Percentiles rank a stretch among this genome's conserved stretches.
Conservation (phyloP, 2,113 vertebrate species). For the Oncorhynchus kisutch region DNA sequence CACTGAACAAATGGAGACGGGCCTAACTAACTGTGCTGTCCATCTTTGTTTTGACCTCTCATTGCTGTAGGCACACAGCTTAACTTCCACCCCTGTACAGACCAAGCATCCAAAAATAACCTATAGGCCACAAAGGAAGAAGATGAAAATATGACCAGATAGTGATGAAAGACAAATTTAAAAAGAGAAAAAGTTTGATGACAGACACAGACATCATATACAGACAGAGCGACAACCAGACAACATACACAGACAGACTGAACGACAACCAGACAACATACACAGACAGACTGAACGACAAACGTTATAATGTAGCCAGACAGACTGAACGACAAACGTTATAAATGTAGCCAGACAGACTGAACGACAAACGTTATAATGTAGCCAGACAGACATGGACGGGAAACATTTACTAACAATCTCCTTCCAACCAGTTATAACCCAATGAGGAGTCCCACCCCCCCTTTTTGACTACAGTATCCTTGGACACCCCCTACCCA, state of each 20-base stretch:
- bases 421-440: not conserved
- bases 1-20: not conserved
- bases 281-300: no score
- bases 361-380: constrained; percentile 1
- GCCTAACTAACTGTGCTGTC: not conserved
- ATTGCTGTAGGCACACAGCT: not conserved
- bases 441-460: not conserved
- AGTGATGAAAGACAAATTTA: not conserved
- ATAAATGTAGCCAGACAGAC: not conserved
- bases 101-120: no score
- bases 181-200: not conserved
- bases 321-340: no score
- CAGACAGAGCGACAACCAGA: no score
- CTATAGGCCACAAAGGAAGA: not conserved
- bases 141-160: not conserved
- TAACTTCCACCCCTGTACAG: no score
- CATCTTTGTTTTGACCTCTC: not conserved
- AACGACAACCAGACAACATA: no score
- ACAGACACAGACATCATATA: not conserved
- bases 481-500: no score
- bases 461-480: no score
- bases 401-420: not conserved
- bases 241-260: no score
- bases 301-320: no score
- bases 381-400: constrained; percentile 2